phyloP scores from a whole-genome alignment of 2,888 invertebrate species.

The Sericinus montela region DNA sequence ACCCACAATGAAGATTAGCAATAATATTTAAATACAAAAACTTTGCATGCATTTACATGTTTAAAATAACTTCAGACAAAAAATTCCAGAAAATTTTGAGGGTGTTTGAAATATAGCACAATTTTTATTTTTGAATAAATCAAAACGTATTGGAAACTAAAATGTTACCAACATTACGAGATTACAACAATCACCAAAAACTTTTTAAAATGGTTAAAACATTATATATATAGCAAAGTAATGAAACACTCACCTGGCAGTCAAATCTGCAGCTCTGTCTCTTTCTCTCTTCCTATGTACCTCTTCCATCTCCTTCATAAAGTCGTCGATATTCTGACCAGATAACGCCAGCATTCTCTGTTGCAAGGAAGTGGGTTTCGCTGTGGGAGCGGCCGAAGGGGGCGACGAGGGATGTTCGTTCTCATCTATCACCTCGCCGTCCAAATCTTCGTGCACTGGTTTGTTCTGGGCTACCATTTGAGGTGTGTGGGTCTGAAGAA shows the following conservation, averaged over 20 bases:
- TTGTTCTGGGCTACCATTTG: not conserved
- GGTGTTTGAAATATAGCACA: no score
- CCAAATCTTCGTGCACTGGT: constrained; percentile 33
- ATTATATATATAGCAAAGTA: no score
- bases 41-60: no score
- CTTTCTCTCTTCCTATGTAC: constrained; percentile 87
- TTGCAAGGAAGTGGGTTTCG: constrained; percentile 89
- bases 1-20: no score
- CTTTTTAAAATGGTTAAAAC: no score
- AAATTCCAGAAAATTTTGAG: no score
- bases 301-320: constrained; percentile 95
- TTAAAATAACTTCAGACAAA: no score
- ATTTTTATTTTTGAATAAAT: no score
- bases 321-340: constrained; percentile 94
- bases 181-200: no score
- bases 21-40: no score
- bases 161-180: no score
- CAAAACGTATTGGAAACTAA: no score
- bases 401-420: constrained; percentile 46
- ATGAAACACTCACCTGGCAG: constrained; percentile 53
- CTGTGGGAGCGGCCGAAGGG: constrained; percentile 77
- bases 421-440: constrained; percentile 47
- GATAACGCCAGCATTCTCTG: constrained; percentile 93
- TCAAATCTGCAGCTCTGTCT: constrained; percentile 82
- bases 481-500: not conserved